A percentile compares a stretch with the other conserved stretches of the same genome.
Conservation (phyloP, 2,888 invertebrate genomes). For the Gymnosoma rotundatum region DNA sequence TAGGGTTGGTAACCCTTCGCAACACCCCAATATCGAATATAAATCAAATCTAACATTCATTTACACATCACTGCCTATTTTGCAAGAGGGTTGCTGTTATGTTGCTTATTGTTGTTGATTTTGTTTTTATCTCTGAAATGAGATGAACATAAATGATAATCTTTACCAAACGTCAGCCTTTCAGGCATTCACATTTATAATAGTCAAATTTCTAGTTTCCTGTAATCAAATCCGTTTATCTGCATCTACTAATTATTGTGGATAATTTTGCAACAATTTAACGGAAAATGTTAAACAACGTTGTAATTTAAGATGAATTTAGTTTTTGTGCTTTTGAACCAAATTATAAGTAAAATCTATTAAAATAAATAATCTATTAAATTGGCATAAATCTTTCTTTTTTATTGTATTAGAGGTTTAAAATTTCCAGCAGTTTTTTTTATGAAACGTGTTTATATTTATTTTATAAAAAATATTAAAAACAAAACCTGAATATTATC, state of each 20-base stretch:
- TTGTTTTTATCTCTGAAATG: conserved; percentile 28
- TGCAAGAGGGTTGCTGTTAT: conserved; percentile 20
- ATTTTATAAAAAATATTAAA: no score
- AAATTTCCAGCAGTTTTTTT: no score
- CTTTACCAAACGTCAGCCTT: background rate
- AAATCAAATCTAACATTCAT: conserved; percentile 54
- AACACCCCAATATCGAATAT: conserved; percentile 62
- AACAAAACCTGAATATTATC: no score
- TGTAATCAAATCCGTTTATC: conserved; percentile 54
- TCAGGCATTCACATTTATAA: conserved; percentile 37
- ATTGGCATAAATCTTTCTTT: background rate
- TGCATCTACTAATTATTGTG: conserved; percentile 63
- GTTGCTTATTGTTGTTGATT: conserved; percentile 12
- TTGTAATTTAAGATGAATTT: conserved; percentile 2
- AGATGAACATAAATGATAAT: conserved; percentile 47
- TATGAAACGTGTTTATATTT: no score
- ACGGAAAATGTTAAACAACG: background rate
- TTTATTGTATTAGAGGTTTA: no score
- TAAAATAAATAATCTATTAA: background rate
- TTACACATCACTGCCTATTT: conserved; percentile 50
- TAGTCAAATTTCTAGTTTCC: conserved; percentile 67
- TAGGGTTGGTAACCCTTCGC: conserved; percentile 38
- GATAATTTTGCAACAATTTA: conserved; percentile 51
- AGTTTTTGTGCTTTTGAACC: background rate
- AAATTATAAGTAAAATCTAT: background rate